Conservation (phyloP, 2,113 vertebrate genomes). For the Rhinolophus sinicus region DNA sequence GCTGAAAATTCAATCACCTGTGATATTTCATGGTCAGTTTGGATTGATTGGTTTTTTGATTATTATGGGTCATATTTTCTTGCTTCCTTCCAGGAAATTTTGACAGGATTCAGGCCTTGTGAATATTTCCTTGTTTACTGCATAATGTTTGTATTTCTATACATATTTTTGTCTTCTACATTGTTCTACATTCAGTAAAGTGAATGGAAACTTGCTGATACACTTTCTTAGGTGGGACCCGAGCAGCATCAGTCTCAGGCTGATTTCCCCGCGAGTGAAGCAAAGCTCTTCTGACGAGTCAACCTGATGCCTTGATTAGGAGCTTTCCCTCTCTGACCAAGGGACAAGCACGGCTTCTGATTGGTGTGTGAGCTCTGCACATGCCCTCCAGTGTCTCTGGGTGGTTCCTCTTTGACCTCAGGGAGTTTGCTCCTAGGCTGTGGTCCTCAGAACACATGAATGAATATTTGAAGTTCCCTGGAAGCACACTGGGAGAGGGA, state of each 20-base stretch:
- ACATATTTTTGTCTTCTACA: not conserved
- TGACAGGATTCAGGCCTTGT: not conserved
- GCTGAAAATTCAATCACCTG: too few species aligned
- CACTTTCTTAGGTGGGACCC: not conserved
- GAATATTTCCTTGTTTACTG: not conserved
- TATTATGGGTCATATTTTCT: not conserved
- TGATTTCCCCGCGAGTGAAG: not conserved
- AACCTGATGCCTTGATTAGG: not conserved
- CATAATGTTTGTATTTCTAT: not conserved
- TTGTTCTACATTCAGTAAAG: not conserved
- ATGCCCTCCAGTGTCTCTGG: not conserved
- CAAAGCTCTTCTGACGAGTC: not conserved
- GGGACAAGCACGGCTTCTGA: not conserved
- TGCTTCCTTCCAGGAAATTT: not conserved
- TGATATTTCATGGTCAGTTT: too few species aligned
- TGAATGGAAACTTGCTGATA: not conserved
- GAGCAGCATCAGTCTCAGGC: too few species aligned
- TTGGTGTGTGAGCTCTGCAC: not conserved
- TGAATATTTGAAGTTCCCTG: not conserved
- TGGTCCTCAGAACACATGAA: too few species aligned
- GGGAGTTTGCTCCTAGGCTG: too few species aligned
- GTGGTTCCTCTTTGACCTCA: not conserved
- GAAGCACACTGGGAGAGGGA: not conserved
- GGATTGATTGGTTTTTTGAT: too few species aligned
- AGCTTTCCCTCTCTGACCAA: not conserved